A percentile compares a stretch with the other conserved stretches of the same genome.
phyloP scores from a whole-genome alignment of 1,140 invertebrate species.

The Ganaspis sp. region DNA sequence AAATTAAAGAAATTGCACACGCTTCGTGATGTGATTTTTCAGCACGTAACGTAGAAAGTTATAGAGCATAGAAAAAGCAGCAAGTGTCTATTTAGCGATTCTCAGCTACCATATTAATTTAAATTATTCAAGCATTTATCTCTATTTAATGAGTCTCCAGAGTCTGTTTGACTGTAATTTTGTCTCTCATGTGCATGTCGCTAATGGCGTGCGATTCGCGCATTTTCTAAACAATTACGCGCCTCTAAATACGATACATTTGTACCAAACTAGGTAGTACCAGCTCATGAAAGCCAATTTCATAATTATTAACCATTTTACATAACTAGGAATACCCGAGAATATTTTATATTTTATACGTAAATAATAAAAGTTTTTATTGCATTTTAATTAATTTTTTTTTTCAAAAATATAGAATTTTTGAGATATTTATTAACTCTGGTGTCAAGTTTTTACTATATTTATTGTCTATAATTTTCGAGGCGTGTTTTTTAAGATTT shows the following conservation, averaged over 20 bases:
- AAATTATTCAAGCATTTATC: constrained; percentile 63
- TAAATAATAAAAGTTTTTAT: neutral
- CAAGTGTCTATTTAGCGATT: constrained; percentile 55
- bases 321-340: neutral
- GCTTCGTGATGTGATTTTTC: neutral
- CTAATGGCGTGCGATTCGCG: constrained; percentile 58
- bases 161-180: constrained; percentile 38
- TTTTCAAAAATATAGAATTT: too few species aligned
- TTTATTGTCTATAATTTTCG: too few species aligned
- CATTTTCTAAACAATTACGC: constrained; percentile 62
- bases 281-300: constrained; percentile 44
- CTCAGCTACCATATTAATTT: constrained; percentile 60
- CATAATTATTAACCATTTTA: neutral
- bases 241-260: constrained; percentile 34
- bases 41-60: constrained; percentile 31
- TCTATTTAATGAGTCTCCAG: constrained; percentile 43
- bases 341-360: neutral
- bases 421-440: too few species aligned
- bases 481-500: too few species aligned
- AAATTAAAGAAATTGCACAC: constrained; percentile 35
- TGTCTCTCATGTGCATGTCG: constrained; percentile 52
- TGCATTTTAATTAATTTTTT: too few species aligned
- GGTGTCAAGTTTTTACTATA: too few species aligned
- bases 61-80: constrained; percentile 41
- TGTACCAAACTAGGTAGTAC: constrained; percentile 47